phyloP scores from a whole-genome alignment of 2,888 invertebrate species.

The Liopterus haemorrhoidalis region DNA sequence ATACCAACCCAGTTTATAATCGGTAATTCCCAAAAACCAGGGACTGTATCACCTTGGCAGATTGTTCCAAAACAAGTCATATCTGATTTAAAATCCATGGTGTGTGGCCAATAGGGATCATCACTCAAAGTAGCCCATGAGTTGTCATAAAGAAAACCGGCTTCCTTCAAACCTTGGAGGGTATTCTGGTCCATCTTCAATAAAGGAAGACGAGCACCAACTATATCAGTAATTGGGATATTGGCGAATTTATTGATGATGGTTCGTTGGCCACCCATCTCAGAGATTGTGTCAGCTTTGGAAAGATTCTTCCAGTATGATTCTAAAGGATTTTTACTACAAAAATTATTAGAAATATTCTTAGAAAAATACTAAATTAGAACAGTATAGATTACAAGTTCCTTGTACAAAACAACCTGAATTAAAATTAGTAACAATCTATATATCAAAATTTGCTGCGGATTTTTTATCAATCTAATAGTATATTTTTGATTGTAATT shows the following conservation, averaged over 20 bases:
- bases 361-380: not conserved
- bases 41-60: slow-evolving; percentile 54
- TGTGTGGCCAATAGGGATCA: slow-evolving; percentile 62
- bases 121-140: slow-evolving; percentile 53
- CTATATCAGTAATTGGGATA: slow-evolving; percentile 38
- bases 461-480: too few species aligned
- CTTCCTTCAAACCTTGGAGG: slow-evolving; percentile 51
- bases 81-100: slow-evolving; percentile 53
- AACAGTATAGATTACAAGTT: not conserved
- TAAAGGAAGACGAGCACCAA: slow-evolving; percentile 50
- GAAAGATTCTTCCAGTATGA: slow-evolving; percentile 41
- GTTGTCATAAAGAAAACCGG: slow-evolving; percentile 54
- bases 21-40: slow-evolving; percentile 62
- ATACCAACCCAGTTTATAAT: slow-evolving; percentile 54
- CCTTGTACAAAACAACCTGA: not conserved
- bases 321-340: slow-evolving; percentile 28
- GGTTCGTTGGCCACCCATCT: slow-evolving; percentile 41
- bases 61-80: slow-evolving; percentile 52
- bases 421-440: not conserved
- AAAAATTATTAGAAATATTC: not conserved
- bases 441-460: too few species aligned
- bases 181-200: slow-evolving; percentile 52
- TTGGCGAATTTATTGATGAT: slow-evolving; percentile 41
- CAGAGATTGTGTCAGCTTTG: slow-evolving; percentile 34
- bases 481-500: too few species aligned